Conservation (phyloP, 2,113 vertebrate species). For the Motacilla tschutschensis region DNA sequence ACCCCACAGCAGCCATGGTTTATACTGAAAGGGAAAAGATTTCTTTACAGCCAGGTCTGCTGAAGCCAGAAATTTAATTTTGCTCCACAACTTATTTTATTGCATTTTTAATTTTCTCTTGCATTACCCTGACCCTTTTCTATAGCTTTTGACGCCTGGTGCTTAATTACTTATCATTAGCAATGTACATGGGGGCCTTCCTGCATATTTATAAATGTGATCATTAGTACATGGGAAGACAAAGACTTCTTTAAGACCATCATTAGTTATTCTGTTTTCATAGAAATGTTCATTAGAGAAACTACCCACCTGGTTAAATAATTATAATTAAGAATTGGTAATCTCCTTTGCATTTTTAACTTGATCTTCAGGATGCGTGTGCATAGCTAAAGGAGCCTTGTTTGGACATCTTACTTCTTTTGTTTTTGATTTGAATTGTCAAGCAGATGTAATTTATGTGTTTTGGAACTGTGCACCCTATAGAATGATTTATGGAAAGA, state of each 20-base stretch:
- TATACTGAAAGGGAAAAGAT: constrained; percentile 21
- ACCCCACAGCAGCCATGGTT: constrained; percentile 24
- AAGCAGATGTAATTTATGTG: constrained; percentile 49
- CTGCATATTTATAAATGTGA: constrained; percentile 85
- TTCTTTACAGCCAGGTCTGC: constrained; percentile 57
- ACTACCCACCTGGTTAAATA: constrained; percentile 86
- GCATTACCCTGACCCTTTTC: constrained; percentile 79
- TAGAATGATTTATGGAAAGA: constrained; percentile 48
- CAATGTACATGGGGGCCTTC: constrained; percentile 79
- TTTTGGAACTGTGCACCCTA: constrained; percentile 53
- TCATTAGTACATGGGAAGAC: constrained; percentile 85
- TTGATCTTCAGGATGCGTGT: constrained; percentile 55
- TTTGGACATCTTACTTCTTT: constrained; percentile 58
- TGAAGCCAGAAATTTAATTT: constrained; percentile 77
- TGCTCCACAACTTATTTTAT: constrained; percentile 79
- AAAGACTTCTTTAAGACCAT: constrained; percentile 82
- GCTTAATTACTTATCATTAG: constrained; percentile 88
- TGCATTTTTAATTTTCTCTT: constrained; percentile 83
- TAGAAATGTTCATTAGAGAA: constrained; percentile 85
- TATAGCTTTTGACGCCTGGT: constrained; percentile 80
- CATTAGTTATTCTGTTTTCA: constrained; percentile 87
- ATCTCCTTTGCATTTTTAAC: constrained; percentile 80
- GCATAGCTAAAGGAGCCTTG: constrained; percentile 53
- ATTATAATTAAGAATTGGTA: constrained; percentile 82
- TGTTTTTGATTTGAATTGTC: constrained; percentile 53